Conservation (phyloP, 2,113 vertebrate genomes). For the Lophotis ruficrista region DNA sequence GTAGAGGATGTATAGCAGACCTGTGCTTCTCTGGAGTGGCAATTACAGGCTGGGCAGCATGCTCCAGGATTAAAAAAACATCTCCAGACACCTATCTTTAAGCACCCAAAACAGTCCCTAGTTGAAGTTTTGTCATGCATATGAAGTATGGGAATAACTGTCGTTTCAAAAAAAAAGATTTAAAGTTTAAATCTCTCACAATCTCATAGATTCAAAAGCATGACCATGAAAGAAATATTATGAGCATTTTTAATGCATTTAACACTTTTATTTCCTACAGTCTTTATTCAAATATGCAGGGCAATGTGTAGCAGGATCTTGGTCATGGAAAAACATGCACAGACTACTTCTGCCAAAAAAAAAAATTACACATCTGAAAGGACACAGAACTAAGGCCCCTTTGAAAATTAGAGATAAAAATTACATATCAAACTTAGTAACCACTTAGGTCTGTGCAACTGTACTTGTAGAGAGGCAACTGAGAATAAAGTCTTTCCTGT, state of each 20-base stretch:
- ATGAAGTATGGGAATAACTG: not conserved
- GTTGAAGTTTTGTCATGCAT: not conserved
- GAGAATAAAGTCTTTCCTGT: not conserved
- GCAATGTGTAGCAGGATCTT: not conserved
- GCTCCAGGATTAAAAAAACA: not conserved
- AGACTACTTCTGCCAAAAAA: not conserved
- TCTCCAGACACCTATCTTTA: not conserved
- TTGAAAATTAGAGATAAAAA: not conserved
- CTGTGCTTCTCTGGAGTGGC: not conserved
- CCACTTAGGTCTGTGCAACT: not conserved
- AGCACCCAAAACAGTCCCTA: not conserved
- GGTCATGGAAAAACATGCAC: not conserved
- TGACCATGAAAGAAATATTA: not conserved
- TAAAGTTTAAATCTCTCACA: not conserved
- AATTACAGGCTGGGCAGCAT: not conserved
- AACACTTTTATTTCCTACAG: not conserved
- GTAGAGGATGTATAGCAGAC: not conserved
- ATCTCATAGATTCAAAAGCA: not conserved
- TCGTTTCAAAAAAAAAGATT: not conserved
- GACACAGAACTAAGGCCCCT: not conserved
- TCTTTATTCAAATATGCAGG: not conserved
- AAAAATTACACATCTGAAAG: not conserved
- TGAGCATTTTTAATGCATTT: not conserved
- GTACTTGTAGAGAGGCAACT: not conserved
- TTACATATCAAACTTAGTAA: not conserved